phyloP scores from a whole-genome alignment of 2,113 vertebrate genomes.

The Pygoscelis adeliae region DNA sequence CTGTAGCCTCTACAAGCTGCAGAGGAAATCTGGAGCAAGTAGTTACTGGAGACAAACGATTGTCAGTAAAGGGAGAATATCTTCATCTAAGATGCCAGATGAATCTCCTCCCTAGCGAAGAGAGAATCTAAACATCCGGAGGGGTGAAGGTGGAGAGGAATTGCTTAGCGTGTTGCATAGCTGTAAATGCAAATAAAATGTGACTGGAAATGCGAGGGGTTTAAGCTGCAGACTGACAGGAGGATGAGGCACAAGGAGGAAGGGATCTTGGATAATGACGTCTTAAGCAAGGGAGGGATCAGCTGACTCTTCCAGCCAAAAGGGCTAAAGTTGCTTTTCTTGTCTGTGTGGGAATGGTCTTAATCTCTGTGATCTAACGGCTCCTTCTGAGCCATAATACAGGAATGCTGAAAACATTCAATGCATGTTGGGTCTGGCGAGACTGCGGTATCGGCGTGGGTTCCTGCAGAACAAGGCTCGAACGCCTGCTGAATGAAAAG shows the following conservation, averaged over 20 bases:
- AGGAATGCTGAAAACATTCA: not conserved
- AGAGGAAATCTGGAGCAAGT: not conserved
- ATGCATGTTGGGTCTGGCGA: not conserved
- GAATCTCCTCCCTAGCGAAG: not conserved
- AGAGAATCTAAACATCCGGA: not conserved
- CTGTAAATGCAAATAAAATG: not conserved
- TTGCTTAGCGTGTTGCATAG: not conserved
- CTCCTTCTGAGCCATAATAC: not conserved
- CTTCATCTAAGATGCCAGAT: not conserved
- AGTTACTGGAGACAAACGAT: not conserved
- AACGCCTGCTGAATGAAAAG: not conserved
- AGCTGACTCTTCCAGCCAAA: not conserved
- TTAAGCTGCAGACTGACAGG: not conserved
- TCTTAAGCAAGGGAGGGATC: not conserved
- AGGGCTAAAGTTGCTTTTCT: constrained; percentile 11
- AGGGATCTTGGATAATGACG: not conserved
- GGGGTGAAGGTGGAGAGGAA: not conserved
- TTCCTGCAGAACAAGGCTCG: not conserved
- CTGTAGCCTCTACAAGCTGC: not conserved
- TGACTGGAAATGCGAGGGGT: not conserved
- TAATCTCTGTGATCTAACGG: not conserved
- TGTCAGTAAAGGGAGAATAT: not conserved
- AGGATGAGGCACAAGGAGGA: not conserved
- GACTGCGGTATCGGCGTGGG: not conserved
- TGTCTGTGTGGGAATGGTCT: not conserved